Conservation (phyloP, 2,888 invertebrate genomes). For the Cerceris rybyensis region DNA sequence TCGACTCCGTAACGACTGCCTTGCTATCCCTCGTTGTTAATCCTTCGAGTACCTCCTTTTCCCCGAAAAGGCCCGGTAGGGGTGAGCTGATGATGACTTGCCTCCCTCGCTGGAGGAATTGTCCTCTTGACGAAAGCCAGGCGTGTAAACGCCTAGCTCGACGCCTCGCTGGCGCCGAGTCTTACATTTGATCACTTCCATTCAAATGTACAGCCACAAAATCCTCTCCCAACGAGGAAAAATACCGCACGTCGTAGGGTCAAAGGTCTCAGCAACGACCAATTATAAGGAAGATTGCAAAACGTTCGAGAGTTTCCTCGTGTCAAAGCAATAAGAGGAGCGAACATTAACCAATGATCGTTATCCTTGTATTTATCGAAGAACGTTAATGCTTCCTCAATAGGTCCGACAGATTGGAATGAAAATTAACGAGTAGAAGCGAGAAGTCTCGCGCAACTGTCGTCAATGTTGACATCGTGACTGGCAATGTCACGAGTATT, state of each 20-base stretch:
- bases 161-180: no score
- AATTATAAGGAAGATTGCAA: neutral
- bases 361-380: constrained; percentile 11
- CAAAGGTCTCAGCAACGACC: constrained; percentile 6
- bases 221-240: neutral
- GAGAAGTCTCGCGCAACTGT: constrained; percentile 15
- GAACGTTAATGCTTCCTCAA: constrained; percentile 39
- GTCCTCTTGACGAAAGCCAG: no score
- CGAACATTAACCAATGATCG: constrained; percentile 8
- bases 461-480: constrained; percentile 64
- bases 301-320: neutral
- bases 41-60: no score
- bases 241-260: neutral
- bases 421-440: constrained; percentile 54
- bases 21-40: no score
- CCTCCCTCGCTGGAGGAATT: no score
- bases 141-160: no score
- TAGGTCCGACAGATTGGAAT: constrained; percentile 49
- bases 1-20: no score
- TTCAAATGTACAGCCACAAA: no score
- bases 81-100: no score
- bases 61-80: no score
- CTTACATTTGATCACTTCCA: no score
- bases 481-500: constrained; percentile 65
- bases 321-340: constrained; percentile 6